phyloP scores from a whole-genome alignment of 2,113 vertebrate species.

The Caranx ignobilis region DNA sequence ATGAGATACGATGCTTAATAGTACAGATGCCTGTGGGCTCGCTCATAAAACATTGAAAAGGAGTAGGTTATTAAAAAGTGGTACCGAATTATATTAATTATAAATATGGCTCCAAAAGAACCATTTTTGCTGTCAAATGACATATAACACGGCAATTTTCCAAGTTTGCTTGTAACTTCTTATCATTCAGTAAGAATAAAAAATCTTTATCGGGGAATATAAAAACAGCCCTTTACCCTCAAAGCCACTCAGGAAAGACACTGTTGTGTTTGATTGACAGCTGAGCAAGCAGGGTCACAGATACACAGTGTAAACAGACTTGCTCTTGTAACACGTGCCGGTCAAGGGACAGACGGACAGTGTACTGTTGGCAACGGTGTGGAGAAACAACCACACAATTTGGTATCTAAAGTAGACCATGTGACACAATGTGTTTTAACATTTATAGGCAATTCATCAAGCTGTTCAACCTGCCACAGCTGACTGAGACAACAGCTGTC shows the following conservation, averaged over 20 bases:
- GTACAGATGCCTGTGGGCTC: too few relatives aligned
- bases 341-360: not conserved
- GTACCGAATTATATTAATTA: too few relatives aligned
- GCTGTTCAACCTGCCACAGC: not conserved
- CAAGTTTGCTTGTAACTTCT: not conserved
- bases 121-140: too few relatives aligned
- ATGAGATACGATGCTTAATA: too few relatives aligned
- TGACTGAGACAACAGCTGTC: not conserved
- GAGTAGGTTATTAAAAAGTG: too few relatives aligned
- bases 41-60: too few relatives aligned
- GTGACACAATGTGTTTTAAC: not conserved
- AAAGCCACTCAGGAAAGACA: not conserved
- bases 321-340: not conserved
- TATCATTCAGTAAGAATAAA: not conserved
- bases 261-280: slow-evolving; percentile 23
- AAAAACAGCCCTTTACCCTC: not conserved
- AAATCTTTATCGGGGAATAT: not conserved
- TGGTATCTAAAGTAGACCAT: not conserved
- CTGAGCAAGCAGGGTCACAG: slow-evolving; percentile 18
- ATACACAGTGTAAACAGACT: slow-evolving; percentile 19
- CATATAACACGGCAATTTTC: not conserved
- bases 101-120: too few relatives aligned
- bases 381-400: not conserved
- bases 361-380: not conserved
- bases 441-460: not conserved